Percentiles rank a stretch among this genome's conserved stretches.
Conservation (phyloP, 2,797 vertebrate species). For the Lophotriccus pileatus region DNA sequence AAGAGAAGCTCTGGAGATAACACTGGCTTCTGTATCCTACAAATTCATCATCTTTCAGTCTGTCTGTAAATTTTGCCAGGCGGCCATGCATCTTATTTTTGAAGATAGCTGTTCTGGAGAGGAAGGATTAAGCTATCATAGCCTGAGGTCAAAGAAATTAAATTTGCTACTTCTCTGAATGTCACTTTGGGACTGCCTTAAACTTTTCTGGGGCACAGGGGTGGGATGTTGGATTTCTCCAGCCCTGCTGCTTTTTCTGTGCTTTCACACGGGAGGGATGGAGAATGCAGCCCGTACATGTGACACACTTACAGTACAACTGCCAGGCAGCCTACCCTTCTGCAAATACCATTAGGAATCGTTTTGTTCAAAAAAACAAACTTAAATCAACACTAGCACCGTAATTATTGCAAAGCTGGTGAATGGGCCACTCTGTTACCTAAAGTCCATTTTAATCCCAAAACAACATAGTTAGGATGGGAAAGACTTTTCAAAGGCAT, state of each 20-base stretch:
- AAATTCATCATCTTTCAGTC: neutral
- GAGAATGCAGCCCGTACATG: neutral
- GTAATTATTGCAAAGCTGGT: slow-evolving; percentile 27
- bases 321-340: neutral
- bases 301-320: neutral
- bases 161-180: slow-evolving; percentile 7
- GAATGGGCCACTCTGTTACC: slow-evolving; percentile 36
- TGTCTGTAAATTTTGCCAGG: neutral
- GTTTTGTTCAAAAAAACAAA: neutral
- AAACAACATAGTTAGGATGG: slow-evolving; percentile 62
- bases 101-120: neutral
- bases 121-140: slow-evolving; percentile 28
- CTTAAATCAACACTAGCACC: slow-evolving; percentile 26
- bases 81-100: neutral
- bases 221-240: neutral
- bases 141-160: slow-evolving; percentile 3
- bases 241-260: neutral
- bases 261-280: neutral
- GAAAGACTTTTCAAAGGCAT: slow-evolving; percentile 67
- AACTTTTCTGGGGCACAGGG: neutral
- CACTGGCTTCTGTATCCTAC: neutral
- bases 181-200: slow-evolving; percentile 63
- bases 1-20: neutral
- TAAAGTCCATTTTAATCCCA: slow-evolving; percentile 35
- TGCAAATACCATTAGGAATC: slow-evolving; percentile 32